phyloP scores from a whole-genome alignment of 2,888 invertebrate species.

The Drosophila recens region DNA sequence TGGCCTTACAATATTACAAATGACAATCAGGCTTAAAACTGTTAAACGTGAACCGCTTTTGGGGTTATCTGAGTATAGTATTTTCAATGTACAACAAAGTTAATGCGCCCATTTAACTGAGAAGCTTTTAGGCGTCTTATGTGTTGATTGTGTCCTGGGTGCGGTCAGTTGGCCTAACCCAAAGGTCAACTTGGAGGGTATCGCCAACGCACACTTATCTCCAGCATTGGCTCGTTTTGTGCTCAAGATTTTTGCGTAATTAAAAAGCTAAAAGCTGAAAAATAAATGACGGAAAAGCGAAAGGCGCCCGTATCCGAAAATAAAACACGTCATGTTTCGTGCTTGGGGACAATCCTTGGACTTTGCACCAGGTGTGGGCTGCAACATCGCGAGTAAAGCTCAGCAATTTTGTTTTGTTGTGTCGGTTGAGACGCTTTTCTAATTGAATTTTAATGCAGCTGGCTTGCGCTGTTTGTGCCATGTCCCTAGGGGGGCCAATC shows the following conservation, averaged over 20 bases:
- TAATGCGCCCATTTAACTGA: constrained; percentile 29
- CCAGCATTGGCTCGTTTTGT: constrained; percentile 10
- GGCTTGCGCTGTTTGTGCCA: constrained; percentile 4
- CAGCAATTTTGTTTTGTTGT: constrained; percentile 26
- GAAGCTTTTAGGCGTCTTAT: constrained; percentile 36
- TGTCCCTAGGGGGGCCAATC: background rate
- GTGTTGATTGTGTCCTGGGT: constrained; percentile 61
- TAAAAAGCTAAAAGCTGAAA: constrained; percentile 53
- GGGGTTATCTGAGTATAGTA: constrained; percentile 36
- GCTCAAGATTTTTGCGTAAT: constrained; percentile 68
- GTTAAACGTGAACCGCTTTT: constrained; percentile 11
- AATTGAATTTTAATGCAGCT: constrained; percentile 76
- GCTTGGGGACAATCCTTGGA: constrained; percentile 53
- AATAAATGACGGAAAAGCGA: background rate
- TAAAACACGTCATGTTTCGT: constrained; percentile 69
- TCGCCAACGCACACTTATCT: constrained; percentile 59
- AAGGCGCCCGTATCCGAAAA: constrained; percentile 18
- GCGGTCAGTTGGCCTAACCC: constrained; percentile 46
- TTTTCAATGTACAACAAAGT: background rate
- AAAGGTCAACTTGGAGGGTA: constrained; percentile 49
- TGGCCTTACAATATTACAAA: background rate
- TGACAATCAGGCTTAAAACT: background rate
- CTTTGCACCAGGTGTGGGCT: constrained; percentile 3
- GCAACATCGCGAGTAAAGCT: constrained; percentile 32
- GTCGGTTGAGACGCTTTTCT: constrained; percentile 45